Percentiles rank a stretch among this genome's conserved stretches.
phyloP scores from a whole-genome alignment of 2,797 vertebrate genomes.

The Lacerta bilineata region DNA sequence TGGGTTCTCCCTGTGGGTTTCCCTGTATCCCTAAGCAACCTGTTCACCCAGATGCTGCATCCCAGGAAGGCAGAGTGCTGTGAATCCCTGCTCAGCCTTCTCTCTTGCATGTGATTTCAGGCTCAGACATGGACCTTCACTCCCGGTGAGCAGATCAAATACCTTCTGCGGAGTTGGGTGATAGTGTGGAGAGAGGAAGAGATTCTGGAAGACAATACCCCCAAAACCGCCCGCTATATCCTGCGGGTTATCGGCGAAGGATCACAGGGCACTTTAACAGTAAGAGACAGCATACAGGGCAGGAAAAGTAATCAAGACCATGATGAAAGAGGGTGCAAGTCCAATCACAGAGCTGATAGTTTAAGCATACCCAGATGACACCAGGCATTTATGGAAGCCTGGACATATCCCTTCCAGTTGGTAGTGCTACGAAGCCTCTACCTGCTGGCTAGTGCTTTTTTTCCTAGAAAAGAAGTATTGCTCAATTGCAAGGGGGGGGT shows the following conservation, averaged over 20 bases:
- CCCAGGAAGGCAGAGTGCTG: neutral
- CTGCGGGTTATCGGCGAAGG: constrained; percentile 85
- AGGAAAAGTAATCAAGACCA: neutral
- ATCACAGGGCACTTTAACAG: constrained; percentile 82
- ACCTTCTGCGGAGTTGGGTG: constrained; percentile 82
- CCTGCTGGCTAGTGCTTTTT: neutral
- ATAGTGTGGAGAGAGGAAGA: constrained; percentile 82
- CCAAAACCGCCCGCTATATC: constrained; percentile 56
- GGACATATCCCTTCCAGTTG: neutral
- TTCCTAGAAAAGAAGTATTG: too few species aligned
- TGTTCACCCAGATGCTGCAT: neutral
- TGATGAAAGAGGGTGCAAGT: neutral
- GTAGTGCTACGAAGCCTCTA: neutral
- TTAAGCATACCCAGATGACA: neutral
- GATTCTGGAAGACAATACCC: constrained; percentile 52
- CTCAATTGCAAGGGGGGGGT: too few species aligned
- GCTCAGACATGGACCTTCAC: constrained; percentile 89
- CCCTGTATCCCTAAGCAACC: neutral
- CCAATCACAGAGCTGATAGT: neutral
- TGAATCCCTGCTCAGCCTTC: neutral
- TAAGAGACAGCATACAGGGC: constrained; percentile 68
- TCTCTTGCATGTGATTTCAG: constrained; percentile 76
- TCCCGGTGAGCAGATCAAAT: constrained; percentile 84
- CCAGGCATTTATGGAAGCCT: neutral
- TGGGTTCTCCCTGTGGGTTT: too few species aligned